phyloP scores from a whole-genome alignment of 2,888 invertebrate species.

The Lutraria lutraria region DNA sequence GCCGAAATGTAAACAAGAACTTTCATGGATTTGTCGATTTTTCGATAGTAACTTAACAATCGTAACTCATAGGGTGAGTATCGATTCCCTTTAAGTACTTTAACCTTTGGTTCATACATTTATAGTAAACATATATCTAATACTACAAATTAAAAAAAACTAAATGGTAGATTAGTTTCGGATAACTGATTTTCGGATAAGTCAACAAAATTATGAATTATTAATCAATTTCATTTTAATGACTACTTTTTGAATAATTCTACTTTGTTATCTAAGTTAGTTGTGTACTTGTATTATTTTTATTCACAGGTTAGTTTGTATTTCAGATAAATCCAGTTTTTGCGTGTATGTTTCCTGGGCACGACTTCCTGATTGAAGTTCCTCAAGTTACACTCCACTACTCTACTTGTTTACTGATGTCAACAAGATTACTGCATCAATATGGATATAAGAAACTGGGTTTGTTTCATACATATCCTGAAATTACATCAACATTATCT shows the following conservation, averaged over 20 bases:
- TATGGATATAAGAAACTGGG: conserved; percentile 5
- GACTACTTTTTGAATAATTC: too few species aligned
- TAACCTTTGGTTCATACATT: not conserved
- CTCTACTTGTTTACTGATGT: not conserved
- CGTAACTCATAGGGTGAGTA: not conserved
- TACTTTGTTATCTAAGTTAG: too few species aligned
- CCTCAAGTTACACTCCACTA: not conserved
- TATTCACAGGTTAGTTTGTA: too few species aligned
- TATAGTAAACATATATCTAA: not conserved
- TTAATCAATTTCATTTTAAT: too few species aligned
- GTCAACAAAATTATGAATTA: not conserved
- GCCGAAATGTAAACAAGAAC: not conserved
- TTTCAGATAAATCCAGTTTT: too few species aligned
- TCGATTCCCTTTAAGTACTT: not conserved
- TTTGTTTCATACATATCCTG: not conserved
- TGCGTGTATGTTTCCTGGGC: not conserved
- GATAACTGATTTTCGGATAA: not conserved
- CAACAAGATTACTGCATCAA: not conserved
- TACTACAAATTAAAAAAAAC: not conserved
- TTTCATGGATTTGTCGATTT: not conserved
- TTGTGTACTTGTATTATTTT: too few species aligned
- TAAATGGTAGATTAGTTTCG: not conserved
- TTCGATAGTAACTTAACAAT: too few species aligned
- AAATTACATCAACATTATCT: too few species aligned
- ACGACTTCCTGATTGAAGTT: not conserved